Evolutionary conservation across 2,113 vertebrate species (phyloP).

Genomic region (Pseudorasbora parva): DNA sequence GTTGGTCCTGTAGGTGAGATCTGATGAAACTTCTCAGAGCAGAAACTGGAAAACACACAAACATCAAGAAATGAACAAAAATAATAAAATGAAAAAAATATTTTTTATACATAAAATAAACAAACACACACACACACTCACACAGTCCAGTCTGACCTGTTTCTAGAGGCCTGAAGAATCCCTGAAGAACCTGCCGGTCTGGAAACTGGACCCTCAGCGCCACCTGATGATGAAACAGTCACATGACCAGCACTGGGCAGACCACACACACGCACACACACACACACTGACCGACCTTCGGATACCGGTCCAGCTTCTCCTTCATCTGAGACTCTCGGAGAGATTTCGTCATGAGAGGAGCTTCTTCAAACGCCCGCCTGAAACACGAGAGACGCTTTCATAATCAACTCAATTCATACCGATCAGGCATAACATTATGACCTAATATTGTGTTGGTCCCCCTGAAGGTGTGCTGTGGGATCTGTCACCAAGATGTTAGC

Average conservation of each 20-base stretch:
- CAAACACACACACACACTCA: neutral
- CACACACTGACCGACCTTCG: slow-evolving; percentile 79
- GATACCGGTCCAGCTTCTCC: slow-evolving; percentile 89
- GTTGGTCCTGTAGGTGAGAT: slow-evolving; percentile 82
- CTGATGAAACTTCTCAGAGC: slow-evolving; percentile 83
- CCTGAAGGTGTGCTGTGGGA: no score
- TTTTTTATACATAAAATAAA: neutral
- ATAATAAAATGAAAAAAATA: neutral
- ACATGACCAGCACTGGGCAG: neutral
- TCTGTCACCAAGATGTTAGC: no score
- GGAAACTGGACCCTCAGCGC: slow-evolving; percentile 91
- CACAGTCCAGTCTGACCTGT: slow-evolving; percentile 82
- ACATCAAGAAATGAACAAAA: neutral
- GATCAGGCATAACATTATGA: no score
- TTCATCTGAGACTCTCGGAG: slow-evolving; percentile 84
- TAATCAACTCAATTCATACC: no score
- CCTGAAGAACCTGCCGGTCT: slow-evolving; percentile 90
- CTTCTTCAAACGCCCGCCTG: slow-evolving; percentile 89
- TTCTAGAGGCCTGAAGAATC: slow-evolving; percentile 88
- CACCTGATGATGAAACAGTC: slow-evolving; percentile 75
- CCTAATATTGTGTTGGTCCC: no score
- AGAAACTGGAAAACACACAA: slow-evolving; percentile 77
- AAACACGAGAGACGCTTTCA: neutral
- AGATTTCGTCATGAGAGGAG: slow-evolving; percentile 86
- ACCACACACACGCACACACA: no score